These are phyloP conservation scores for Pseudomyrmex pallidus DNA, from an alignment of 1,140 invertebrate species.

Conservation along the genomic window DNA sequence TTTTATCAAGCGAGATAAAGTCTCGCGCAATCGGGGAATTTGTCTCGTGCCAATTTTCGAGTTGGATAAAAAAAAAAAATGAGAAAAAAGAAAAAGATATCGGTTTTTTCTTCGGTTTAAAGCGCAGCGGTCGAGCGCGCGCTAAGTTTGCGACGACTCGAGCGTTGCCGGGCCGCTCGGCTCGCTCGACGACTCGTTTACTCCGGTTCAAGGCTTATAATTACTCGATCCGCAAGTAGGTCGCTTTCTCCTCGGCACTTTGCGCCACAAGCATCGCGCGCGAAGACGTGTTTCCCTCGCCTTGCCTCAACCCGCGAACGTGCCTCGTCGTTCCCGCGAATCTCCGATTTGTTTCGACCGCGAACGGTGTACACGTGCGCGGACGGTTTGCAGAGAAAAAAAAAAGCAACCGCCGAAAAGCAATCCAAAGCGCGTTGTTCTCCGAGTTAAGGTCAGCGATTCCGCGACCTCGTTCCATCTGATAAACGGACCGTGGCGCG, in stretches of 20 bases:
- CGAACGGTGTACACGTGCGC: not conserved
- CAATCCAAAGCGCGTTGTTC: not conserved
- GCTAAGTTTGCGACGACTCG: slow-evolving; percentile 12
- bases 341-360: slow-evolving; percentile 41
- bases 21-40: too few relatives aligned
- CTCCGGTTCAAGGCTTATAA: slow-evolving; percentile 83
- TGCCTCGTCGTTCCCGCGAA: slow-evolving; percentile 50
- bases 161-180: slow-evolving; percentile 47
- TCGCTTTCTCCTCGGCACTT: slow-evolving; percentile 83
- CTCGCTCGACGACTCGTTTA: slow-evolving; percentile 77
- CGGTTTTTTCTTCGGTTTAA: slow-evolving; percentile 19
- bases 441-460: not conserved
- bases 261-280: slow-evolving; percentile 71
- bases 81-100: too few relatives aligned
- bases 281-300: slow-evolving; percentile 67
- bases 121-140: not conserved
- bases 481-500: not conserved
- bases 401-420: not conserved
- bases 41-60: too few relatives aligned
- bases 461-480: not conserved
- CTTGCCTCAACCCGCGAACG: slow-evolving; percentile 17
- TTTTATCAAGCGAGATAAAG: too few relatives aligned
- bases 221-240: slow-evolving; percentile 82
- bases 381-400: slow-evolving; percentile 11
- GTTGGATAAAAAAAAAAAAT: too few relatives aligned